phyloP scores from a whole-genome alignment of 2,888 invertebrate genomes.

The Clitarchus hookeri region DNA sequence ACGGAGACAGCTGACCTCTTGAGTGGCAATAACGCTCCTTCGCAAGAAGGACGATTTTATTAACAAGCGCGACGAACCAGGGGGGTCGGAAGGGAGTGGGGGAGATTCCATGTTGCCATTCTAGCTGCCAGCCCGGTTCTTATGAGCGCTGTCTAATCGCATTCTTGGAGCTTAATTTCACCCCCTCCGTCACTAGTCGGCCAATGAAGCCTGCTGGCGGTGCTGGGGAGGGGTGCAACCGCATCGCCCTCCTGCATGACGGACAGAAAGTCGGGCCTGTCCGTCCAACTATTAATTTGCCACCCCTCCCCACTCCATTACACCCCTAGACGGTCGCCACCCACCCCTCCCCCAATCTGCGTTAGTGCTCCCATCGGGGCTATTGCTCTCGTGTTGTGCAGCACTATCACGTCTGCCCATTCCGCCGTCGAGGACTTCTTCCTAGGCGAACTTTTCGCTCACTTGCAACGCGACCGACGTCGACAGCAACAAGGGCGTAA shows the following conservation, averaged over 20 bases:
- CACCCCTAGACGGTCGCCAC: too few species aligned
- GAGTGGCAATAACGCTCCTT: background rate
- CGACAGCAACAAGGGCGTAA: too few species aligned
- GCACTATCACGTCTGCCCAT: too few species aligned
- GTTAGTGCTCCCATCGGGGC: background rate
- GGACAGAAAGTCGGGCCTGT: conserved; percentile 24
- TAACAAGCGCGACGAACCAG: background rate
- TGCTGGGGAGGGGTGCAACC: background rate
- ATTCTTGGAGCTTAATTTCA: conserved; percentile 26
- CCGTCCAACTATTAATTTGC: conserved; percentile 37
- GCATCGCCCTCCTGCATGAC: conserved; percentile 15
- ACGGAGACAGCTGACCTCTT: background rate
- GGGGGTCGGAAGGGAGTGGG: background rate
- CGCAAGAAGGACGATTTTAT: conserved; percentile 4
- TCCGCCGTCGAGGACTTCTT: too few species aligned
- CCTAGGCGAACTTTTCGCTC: too few species aligned
- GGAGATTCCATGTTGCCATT: background rate
- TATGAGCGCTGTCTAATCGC: conserved; percentile 10
- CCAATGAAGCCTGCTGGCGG: background rate
- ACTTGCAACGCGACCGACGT: too few species aligned
- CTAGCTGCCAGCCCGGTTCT: conserved; percentile 1
- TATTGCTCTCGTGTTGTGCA: too few species aligned
- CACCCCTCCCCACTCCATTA: background rate
- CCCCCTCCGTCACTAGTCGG: background rate
- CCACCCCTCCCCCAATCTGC: background rate